Evolutionary conservation across 2,797 vertebrate genomes (phyloP).

Genomic region (Fistularia tabacaria): DNA sequence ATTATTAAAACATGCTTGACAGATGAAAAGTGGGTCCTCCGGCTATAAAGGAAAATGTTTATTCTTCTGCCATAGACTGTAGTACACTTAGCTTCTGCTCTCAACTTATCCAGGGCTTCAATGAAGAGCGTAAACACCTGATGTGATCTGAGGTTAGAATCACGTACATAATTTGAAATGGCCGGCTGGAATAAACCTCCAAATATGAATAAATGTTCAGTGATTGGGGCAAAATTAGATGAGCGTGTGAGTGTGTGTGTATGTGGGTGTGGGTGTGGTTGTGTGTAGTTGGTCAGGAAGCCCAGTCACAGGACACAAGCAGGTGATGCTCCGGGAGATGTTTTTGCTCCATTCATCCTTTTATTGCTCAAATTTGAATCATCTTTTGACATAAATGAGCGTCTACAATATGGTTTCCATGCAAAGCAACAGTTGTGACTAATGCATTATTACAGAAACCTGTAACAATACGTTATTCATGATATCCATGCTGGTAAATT

Average conservation of each 20-base stretch:
- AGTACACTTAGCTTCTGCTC: conserved; percentile 75
- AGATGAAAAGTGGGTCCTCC: conserved; percentile 81
- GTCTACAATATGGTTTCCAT: no score
- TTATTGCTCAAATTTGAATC: no score
- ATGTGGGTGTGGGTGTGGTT: conserved; percentile 1
- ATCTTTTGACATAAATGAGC: no score
- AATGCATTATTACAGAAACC: no score
- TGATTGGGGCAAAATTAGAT: conserved; percentile 60
- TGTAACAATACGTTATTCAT: no score
- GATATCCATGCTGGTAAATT: no score
- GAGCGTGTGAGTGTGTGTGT: conserved; percentile 23
- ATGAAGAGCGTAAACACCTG: conserved; percentile 71
- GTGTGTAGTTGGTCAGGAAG: conserved; percentile 3
- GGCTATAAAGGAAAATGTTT: conserved; percentile 81
- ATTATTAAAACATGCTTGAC: conserved; percentile 85
- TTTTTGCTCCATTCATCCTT: no score
- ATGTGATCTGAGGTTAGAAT: conserved; percentile 56
- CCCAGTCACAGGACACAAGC: no score
- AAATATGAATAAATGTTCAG: conserved; percentile 65
- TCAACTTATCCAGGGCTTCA: conserved; percentile 73
- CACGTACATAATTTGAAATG: conserved; percentile 63
- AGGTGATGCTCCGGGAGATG: no score
- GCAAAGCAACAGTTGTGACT: no score
- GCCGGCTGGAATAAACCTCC: conserved; percentile 65
- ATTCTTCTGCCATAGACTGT: conserved; percentile 81